A percentile compares a stretch with the other conserved stretches of the same genome.
Evolutionary conservation across 2,797 vertebrate species (phyloP).

Genomic region (Ispidina lecontei): DNA sequence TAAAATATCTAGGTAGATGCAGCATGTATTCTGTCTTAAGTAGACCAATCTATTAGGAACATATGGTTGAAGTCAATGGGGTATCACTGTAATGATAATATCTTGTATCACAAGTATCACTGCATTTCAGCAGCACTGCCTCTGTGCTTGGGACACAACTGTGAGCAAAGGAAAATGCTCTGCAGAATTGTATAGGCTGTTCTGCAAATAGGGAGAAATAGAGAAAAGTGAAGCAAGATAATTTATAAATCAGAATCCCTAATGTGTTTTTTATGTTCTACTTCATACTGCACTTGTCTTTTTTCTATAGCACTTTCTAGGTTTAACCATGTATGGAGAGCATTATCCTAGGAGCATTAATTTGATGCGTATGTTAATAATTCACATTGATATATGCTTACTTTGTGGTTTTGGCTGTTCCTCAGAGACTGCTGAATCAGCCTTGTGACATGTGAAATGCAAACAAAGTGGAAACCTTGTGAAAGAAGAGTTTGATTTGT

Average conservation of each 20-base stretch:
- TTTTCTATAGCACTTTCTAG: not conserved
- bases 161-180: not conserved
- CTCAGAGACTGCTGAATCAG: not conserved
- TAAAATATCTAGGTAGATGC: too few relatives aligned
- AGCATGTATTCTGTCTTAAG: too few relatives aligned
- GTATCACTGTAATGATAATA: too few relatives aligned
- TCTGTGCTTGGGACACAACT: not conserved
- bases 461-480: not conserved
- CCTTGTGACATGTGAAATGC: not conserved
- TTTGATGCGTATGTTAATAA: not conserved
- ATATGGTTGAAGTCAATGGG: too few relatives aligned
- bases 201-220: not conserved
- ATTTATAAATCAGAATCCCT: not conserved
- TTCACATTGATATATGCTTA: not conserved
- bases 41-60: too few relatives aligned
- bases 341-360: not conserved
- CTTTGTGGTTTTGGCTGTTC: not conserved
- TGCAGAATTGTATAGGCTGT: not conserved
- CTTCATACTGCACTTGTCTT: not conserved
- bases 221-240: not conserved
- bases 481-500: not conserved
- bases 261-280: not conserved
- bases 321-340: not conserved
- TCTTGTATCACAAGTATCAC: not conserved
- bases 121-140: not conserved